phyloP scores from a whole-genome alignment of 1,140 invertebrate species.

The Apolygus lucorum region DNA sequence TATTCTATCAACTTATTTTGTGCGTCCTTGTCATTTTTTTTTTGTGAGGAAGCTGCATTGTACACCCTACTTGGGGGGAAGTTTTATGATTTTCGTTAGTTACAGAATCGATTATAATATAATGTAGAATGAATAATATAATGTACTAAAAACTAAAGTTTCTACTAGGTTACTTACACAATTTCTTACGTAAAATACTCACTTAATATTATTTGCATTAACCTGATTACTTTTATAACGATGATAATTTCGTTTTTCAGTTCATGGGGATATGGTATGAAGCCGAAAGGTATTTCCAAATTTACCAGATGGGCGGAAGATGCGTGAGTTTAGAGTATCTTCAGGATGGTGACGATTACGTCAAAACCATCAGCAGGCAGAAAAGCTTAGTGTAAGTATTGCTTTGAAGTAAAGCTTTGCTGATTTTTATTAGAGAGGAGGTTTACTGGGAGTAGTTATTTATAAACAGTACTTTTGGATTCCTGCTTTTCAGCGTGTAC shows the following conservation, averaged over 20 bases:
- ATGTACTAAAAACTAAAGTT: background rate
- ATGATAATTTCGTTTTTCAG: conserved; percentile 38
- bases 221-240: too few species aligned
- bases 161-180: background rate
- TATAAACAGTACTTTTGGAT: too few species aligned
- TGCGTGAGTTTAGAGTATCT: conserved; percentile 62
- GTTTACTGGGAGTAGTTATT: too few species aligned
- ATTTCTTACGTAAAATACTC: background rate
- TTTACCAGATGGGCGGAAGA: conserved; percentile 64
- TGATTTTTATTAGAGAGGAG: too few species aligned
- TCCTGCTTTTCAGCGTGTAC: too few species aligned
- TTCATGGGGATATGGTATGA: conserved; percentile 73
- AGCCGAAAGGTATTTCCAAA: conserved; percentile 61
- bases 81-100: background rate
- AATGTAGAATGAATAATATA: background rate
- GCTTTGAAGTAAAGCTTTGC: too few species aligned
- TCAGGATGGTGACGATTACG: conserved; percentile 45
- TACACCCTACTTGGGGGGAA: too few species aligned
- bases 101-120: background rate
- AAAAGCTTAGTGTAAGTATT: conserved; percentile 50
- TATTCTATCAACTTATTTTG: too few species aligned
- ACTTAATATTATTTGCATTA: too few species aligned
- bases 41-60: too few species aligned
- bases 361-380: conserved; percentile 55
- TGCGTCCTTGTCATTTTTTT: too few species aligned